Percentiles rank a stretch among this genome's conserved stretches.
Evolutionary conservation across 1,140 invertebrate genomes (phyloP).

Genomic region (Ostrea edulis): DNA sequence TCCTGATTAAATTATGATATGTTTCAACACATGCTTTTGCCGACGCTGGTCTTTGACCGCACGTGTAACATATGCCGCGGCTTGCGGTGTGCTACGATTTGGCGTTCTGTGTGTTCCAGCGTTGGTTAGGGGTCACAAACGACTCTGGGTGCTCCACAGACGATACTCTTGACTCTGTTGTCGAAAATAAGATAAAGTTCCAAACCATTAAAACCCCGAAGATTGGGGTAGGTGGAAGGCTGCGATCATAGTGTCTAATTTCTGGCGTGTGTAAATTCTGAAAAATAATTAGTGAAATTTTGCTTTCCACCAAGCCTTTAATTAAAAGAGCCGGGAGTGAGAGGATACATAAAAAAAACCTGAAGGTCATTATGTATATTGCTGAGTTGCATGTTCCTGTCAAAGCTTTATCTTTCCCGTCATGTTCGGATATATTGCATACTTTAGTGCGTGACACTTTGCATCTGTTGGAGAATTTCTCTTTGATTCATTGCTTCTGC

Average conservation of each 20-base stretch:
- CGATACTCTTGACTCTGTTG: conserved; percentile 15
- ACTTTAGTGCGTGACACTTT: neutral
- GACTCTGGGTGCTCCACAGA: neutral
- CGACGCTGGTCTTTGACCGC: conserved; percentile 23
- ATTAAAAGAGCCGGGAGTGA: neutral
- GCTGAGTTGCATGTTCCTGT: neutral
- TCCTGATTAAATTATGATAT: conserved; percentile 38
- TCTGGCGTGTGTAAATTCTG: neutral
- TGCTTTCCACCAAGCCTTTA: neutral
- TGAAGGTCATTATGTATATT: neutral
- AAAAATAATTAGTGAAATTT: conserved; percentile 4
- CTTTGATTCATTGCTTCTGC: conserved; percentile 1
- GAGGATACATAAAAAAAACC: neutral
- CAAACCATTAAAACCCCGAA: neutral
- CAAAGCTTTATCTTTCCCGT: neutral
- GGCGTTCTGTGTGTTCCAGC: conserved; percentile 15
- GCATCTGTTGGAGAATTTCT: neutral
- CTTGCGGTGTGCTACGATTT: neutral
- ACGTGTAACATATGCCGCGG: conserved; percentile 31
- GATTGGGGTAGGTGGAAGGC: neutral
- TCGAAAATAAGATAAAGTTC: conserved; percentile 28
- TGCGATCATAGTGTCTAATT: neutral
- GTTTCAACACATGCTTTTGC: conserved; percentile 36
- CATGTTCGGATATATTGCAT: neutral
- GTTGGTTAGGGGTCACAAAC: conserved; percentile 7